Conservation (phyloP, 2,113 vertebrate genomes). For the Vombatus ursinus region DNA sequence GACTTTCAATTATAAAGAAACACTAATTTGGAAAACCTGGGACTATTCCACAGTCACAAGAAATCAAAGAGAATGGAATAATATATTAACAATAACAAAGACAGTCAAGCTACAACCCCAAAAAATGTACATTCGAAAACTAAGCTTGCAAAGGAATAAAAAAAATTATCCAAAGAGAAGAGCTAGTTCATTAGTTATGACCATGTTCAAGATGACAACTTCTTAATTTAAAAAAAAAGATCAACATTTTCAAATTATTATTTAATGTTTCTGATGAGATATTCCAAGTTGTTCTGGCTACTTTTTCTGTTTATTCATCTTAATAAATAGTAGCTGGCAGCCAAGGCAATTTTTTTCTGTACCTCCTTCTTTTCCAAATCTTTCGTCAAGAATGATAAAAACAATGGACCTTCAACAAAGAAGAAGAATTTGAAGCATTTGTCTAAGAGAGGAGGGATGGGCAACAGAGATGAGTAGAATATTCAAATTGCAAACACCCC, state of each 20-base stretch:
- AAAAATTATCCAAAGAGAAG: not conserved
- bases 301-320: not conserved
- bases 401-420: not conserved
- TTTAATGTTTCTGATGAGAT: not conserved
- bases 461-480: not conserved
- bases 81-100: not conserved
- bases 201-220: not conserved
- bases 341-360: not conserved
- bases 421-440: not conserved
- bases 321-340: not conserved
- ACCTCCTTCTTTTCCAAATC: not conserved
- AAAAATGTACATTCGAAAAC: not conserved
- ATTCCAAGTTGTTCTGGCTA: not conserved
- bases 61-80: not conserved
- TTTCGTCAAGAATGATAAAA: not conserved
- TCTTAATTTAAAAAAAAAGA: not conserved
- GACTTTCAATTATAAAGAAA: not conserved
- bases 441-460: not conserved
- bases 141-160: not conserved
- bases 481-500: not conserved
- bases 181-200: not conserved
- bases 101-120: not conserved
- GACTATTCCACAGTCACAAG: not conserved
- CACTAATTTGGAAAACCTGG: not conserved
- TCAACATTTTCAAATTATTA: not conserved